Evolutionary conservation across 2,113 vertebrate genomes (phyloP), one percentile per base, ranked within the genome.

Genomic region (Smithornis capensis): DNA sequence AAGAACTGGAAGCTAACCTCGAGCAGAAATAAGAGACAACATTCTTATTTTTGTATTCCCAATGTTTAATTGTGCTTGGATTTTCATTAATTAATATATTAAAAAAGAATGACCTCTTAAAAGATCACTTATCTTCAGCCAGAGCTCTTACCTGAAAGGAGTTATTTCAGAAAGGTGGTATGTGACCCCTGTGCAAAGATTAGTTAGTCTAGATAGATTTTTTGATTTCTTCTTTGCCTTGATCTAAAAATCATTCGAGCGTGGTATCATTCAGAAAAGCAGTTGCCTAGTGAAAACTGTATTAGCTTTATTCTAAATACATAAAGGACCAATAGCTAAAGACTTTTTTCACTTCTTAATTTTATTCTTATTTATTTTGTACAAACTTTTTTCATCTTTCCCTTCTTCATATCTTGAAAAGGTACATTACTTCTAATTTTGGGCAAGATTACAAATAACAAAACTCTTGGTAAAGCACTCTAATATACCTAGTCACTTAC

Each of bases 401-500:
- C 24, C 22, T 57, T 49, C 9, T 22, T 52, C 40, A 1, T 53
- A 19, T 19, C 12, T 52, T 52, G 35, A 57, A 71, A 75, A 87
- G 7, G 22, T 53, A 31, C 29, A 29, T 12, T 52, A 25, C 21
- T 74, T 35, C 37, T 82, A 5, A 9, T 89, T 79, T 82, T 60
- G 44, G 44, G 42, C 19, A 65, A 44, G 6, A 12, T 35, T 69
- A 19, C 24, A 37, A 76, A 11, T 62, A 83, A 42, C 6, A 89
- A 44, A 90, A 24, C 21, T 57, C 28, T 84, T 31, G 17, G 15
- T 44, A 74, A 56, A 80, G 6, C 19, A 27, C 19, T 93, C 25
- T 63, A 21, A 50, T 21, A 42, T 31, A 28, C 40, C 19, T 21
- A 7, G 29, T 83, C 76, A 95, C 97, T 2, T 96, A 98, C 97